Percentiles rank a stretch among this genome's conserved stretches.
These are phyloP conservation scores for Neelides sp. DNA, from an alignment of 1,140 invertebrate genomes.

Conservation along the genomic window DNA sequence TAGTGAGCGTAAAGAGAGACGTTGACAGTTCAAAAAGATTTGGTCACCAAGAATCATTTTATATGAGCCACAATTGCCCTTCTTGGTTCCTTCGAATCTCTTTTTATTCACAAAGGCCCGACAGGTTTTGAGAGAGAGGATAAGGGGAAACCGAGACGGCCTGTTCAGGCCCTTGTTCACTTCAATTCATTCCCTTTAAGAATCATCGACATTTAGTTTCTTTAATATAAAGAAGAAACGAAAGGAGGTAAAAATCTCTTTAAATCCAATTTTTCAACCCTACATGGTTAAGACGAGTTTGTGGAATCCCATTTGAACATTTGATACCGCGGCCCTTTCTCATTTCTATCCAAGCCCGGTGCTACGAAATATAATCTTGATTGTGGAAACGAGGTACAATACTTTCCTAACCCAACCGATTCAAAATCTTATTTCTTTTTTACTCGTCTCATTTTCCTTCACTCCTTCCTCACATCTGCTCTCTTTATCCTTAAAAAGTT, in stretches of 20 bases:
- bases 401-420: neutral
- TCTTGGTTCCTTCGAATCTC: too few relatives aligned
- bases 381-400: constrained; percentile 7
- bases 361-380: constrained; percentile 8
- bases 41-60: too few relatives aligned
- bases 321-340: neutral
- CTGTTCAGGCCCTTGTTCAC: too few relatives aligned
- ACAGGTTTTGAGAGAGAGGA: too few relatives aligned
- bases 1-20: too few relatives aligned
- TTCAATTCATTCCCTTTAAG: constrained; percentile 5
- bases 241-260: neutral
- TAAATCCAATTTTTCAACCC: neutral
- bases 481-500: neutral
- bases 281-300: neutral
- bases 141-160: too few relatives aligned
- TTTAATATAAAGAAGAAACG: neutral
- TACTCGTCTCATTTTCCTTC: neutral
- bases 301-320: neutral
- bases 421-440: neutral
- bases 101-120: too few relatives aligned
- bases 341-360: constrained; percentile 9
- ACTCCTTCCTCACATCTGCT: constrained; percentile 10
- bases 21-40: too few relatives aligned
- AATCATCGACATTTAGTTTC: neutral
- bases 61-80: too few relatives aligned